Base-by-base conservation (phyloP, 2,113 vertebrate species). In the Salvelinus fontinalis region DNA sequence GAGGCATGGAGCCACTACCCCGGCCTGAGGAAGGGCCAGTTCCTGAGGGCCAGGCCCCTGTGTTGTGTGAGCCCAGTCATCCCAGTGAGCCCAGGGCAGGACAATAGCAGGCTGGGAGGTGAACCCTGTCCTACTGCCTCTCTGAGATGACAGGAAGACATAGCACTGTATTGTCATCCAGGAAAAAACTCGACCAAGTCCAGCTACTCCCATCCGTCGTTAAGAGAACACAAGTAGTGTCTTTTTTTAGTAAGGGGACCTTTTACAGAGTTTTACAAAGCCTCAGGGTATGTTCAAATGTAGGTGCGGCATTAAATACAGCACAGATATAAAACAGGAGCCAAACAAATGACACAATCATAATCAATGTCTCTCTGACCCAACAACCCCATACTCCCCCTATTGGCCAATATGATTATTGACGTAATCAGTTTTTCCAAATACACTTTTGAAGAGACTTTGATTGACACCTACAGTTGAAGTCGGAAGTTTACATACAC, bases 61-160 rank as follows among this genome's bases (percentile, higher is more conserved):
- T 34, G 73, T 39, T 6, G 64, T 78, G 67, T 77, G 18, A 72
- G 85, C 77, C 82, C 39, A 44, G 39, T 12, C 9, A 44, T 9
- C 39, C 75, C 59, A 54, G 49, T 54, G 14, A 54, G 14, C 16
- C 49, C 85, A 29, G 24, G 59, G 27, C 20, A 86, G 84, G 85
- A 92, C 91, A 92, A 92, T 92, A 75, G 90, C 51, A 76, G 85
- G 76, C 74, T 79, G 85, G 85, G 87, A 24, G 88, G 81, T 76
- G 82, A 89, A 88, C 91, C 80, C 81, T 82, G 81, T 84, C 83
- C 71, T 4, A 70, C 83, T 70, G 74, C 74, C 73, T 57, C 65
- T 57, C 49, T 34, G 81, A 81, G 89, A 88, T 86, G 85, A 84
- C 89, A 89, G 88, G 87, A 90, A 88, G 86, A 86, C 69, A 81